A percentile compares a stretch with the other conserved stretches of the same genome.
Conservation (phyloP, 1,140 invertebrate species). For the Theocolax elegans region DNA sequence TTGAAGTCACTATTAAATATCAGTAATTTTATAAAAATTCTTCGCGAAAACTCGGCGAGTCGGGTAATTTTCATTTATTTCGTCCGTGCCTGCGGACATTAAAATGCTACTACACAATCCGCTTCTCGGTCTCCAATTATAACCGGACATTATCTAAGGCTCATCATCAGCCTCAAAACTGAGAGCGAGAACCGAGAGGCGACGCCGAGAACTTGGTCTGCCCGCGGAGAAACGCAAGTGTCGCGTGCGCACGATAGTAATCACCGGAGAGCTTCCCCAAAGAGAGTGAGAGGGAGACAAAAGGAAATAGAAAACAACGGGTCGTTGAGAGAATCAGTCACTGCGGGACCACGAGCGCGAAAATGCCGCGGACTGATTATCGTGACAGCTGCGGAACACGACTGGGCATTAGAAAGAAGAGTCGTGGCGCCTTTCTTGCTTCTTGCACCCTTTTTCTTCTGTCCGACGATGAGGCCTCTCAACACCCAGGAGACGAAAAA, state of each 20-base stretch:
- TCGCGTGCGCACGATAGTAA: too few species aligned
- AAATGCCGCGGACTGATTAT: slow-evolving; percentile 35
- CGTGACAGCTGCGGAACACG: neutral
- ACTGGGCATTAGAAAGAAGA: slow-evolving; percentile 15
- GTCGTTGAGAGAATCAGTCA: slow-evolving; percentile 63
- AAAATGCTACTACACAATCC: neutral
- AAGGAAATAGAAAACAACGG: too few species aligned
- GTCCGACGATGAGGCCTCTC: slow-evolving; percentile 22
- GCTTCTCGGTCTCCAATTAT: slow-evolving; percentile 5
- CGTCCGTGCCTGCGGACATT: neutral
- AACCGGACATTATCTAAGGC: neutral
- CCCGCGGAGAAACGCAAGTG: too few species aligned
- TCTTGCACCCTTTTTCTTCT: neutral
- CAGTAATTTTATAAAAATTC: neutral
- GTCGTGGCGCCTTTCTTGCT: neutral
- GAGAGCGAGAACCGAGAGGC: too few species aligned
- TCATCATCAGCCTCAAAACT: too few species aligned
- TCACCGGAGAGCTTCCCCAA: too few species aligned
- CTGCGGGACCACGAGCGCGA: slow-evolving; percentile 35
- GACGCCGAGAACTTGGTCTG: too few species aligned
- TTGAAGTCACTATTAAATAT: neutral
- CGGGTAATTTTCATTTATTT: slow-evolving; percentile 3
- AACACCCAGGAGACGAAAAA: neutral
- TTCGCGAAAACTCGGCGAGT: too few species aligned
- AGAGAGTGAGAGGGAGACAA: too few species aligned